Base-by-base conservation (phyloP, 2,113 vertebrate genomes). In the Diadophis punctatus region DNA sequence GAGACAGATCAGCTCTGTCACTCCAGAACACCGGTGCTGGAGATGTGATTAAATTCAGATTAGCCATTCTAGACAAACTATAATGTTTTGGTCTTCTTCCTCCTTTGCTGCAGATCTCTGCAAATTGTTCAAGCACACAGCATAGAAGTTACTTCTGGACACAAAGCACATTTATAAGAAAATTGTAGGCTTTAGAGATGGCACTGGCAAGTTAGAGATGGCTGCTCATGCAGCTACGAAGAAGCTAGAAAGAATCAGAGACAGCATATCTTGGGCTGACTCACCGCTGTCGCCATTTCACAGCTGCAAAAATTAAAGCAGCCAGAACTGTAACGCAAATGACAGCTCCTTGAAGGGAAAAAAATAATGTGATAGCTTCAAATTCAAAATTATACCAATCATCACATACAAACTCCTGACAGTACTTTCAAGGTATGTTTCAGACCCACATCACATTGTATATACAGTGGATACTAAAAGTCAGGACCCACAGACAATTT, bases 271-370 rank as follows among this genome's bases (percentile, higher is more conserved):
- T 58, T 88, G 43, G 14, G 60, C 23, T 84, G 86, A 84, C 92
- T 93, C 92, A 93, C 92, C 63, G 43, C 27, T 14, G 16, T n/a
- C n/a, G n/a, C n/a, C 8, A 23, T 60, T 8, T 58, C 63, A 84
- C 12, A 85, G 4, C 53, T 84, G 8, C 11, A 51, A 49, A n/a
- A 90, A 90, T n/a, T 90, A 20, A 46, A 49, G 1, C 49, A 80
- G 39, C 49, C 39, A 53, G 1, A 74, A 34, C 3, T 63, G 90
- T 2, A 52, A 2, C 4, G 1, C 8, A 55, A 63, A 63, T 1
- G 55, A 86, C 85, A 39, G 39, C 11, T 90, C 90, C 90, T 91
- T 84, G 43, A 91, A 88, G 52, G 90, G 63, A 49, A 85, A 86
- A 90, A 88, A 20, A 63, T 52, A 89, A 84, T 9, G 6, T 56